These are phyloP conservation scores for Galaxea fascicularis DNA, from an alignment of 92 coral and sea anemone genomes.

Conservation along the genomic window DNA sequence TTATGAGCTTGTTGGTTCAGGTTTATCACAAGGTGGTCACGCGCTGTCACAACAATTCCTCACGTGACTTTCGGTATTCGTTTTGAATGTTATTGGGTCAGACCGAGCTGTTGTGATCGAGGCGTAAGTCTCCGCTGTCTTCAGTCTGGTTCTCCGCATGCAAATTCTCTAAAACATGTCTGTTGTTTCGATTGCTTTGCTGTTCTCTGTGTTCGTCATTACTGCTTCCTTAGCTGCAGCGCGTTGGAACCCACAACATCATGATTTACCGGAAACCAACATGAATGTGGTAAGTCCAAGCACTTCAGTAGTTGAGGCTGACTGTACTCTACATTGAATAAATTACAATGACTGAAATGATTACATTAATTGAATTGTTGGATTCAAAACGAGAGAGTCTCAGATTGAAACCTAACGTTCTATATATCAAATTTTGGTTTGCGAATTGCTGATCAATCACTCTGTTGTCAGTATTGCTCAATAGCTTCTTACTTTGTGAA, in stretches of 20 bases:
- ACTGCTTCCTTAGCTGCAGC: background rate
- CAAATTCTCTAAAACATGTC: background rate
- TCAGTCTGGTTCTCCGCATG: background rate
- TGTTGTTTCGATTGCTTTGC: background rate
- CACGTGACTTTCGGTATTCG: constrained; percentile 20
- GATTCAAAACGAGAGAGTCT: too few species aligned
- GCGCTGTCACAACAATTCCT: constrained; percentile 8
- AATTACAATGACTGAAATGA: too few species aligned
- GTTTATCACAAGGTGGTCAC: constrained; percentile 18
- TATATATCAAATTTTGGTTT: too few species aligned
- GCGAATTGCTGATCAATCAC: too few species aligned
- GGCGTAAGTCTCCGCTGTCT: background rate
- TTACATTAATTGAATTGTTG: too few species aligned
- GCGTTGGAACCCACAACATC: background rate
- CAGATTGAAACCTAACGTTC: too few species aligned
- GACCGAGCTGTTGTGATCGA: background rate
- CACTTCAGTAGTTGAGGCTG: too few species aligned
- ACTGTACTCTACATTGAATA: too few species aligned
- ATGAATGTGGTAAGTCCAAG: constrained; percentile 42
- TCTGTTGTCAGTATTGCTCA: too few species aligned
- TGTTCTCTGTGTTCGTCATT: background rate
- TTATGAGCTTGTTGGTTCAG: background rate
- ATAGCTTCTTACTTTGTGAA: too few species aligned
- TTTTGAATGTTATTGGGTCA: background rate
- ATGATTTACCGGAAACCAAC: constrained; percentile 20